Conservation (phyloP, 2,888 invertebrate genomes). For the Phyllotreta striolata region DNA sequence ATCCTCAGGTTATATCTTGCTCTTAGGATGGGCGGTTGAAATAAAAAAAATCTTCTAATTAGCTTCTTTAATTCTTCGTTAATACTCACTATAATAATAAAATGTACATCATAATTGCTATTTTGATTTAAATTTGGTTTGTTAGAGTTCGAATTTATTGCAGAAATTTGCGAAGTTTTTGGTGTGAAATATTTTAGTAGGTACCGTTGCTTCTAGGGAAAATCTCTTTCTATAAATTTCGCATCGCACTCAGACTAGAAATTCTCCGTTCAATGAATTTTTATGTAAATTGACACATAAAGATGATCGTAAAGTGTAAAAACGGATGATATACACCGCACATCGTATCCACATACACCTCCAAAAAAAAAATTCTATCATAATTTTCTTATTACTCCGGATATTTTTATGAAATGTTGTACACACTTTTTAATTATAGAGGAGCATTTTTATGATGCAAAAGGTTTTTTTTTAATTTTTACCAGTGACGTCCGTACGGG, state of each 20-base stretch:
- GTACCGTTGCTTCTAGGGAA: neutral
- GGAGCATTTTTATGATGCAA: too few relatives aligned
- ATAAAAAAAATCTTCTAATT: neutral
- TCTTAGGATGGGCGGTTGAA: neutral
- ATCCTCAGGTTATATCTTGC: slow-evolving; percentile 4
- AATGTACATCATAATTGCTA: too few relatives aligned
- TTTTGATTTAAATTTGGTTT: too few relatives aligned
- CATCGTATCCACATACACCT: slow-evolving; percentile 21
- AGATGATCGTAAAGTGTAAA: slow-evolving; percentile 37
- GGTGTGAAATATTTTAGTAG: neutral
- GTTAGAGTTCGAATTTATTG: too few relatives aligned
- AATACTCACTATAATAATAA: too few relatives aligned
- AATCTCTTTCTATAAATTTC: slow-evolving; percentile 23
- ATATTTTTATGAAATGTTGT: too few relatives aligned
- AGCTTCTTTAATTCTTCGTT: neutral
- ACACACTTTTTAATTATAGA: too few relatives aligned
- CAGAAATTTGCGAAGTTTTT: too few relatives aligned
- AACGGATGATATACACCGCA: slow-evolving; percentile 32
- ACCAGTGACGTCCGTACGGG: too few relatives aligned
- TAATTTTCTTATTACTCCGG: slow-evolving; percentile 51
- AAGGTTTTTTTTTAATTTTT: too few relatives aligned
- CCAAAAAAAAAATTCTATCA: too few relatives aligned
- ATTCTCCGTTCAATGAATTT: slow-evolving; percentile 29
- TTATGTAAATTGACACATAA: slow-evolving; percentile 36
- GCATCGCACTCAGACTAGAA: slow-evolving; percentile 18